phyloP scores from a whole-genome alignment of 2,113 vertebrate genomes.

The Gila orcuttii region DNA sequence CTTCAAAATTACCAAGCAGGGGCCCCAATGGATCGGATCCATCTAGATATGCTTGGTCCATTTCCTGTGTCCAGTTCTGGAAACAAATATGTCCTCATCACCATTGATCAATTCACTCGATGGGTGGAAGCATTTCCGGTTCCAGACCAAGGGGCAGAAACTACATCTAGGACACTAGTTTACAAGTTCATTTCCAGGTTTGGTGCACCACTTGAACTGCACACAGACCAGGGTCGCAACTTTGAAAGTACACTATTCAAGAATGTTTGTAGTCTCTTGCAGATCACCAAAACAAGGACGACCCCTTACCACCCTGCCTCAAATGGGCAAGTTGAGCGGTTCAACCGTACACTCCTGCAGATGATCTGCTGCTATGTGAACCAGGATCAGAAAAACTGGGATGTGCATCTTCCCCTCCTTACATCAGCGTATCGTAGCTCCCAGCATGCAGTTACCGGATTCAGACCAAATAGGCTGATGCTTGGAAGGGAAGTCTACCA shows the following conservation, averaged over 20 bases:
- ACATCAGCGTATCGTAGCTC: not conserved
- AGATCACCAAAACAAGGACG: not conserved
- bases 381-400: conserved; percentile 42
- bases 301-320: conserved; percentile 3
- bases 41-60: too few species aligned
- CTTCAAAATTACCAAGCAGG: too few species aligned
- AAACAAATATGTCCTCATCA: too few species aligned
- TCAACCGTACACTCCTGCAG: not conserved
- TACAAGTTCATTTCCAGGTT: too few species aligned
- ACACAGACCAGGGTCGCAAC: too few species aligned
- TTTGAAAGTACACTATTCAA: not conserved
- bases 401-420: conserved; percentile 8
- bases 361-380: conserved; percentile 30
- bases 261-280: not conserved
- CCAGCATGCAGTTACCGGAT: conserved; percentile 16
- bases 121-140: too few species aligned
- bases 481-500: conserved; percentile 25
- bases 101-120: too few species aligned
- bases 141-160: too few species aligned
- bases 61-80: too few species aligned
- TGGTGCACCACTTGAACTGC: too few species aligned
- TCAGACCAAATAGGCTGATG: conserved; percentile 38
- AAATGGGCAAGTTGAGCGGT: conserved; percentile 10
- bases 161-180: too few species aligned
- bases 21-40: too few species aligned